Evolutionary conservation across 1,140 invertebrate species (phyloP), one percentile per base, ranked within the genome.

Genomic region (Zaprionus tsacasi): DNA sequence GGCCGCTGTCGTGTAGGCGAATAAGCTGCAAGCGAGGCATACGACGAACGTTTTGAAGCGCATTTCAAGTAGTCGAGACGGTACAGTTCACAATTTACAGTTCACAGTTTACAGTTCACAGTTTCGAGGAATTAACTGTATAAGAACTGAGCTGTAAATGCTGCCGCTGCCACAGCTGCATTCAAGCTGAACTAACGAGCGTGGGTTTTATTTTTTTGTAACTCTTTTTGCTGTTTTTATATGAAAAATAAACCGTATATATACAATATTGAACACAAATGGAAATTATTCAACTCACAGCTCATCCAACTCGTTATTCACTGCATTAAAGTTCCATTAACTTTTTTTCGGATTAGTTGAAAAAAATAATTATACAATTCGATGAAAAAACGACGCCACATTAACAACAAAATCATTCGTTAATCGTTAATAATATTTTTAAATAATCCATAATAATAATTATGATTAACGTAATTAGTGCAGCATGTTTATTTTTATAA

Each of bases 1-100:
- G 38, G 85, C 75, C 61, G 43, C 52, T 0, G 35, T 48, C 7
- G n/a, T 25, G 8, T 17, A 13, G 1, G 17, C 6, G 10, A 48
- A 21, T 11, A 30, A 25, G 2, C 27, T 52, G 8, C 15, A 52
- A 11, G 7, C 17, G 13, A 36, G 13, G 11, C 13, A 17, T 12
- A 40, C 11, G 43, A 27, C 30, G 7, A 6, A 33, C 13, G 21
- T 13, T 33, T 7, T 40, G 8, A 55, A 30, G n/a, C 2, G 15
- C 25, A 55, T 30, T 30, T 30, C n/a, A 7, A 4, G 0, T 35
- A 8, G 6, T 35, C 33, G 33, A 8, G 7, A 21, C 21, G 21
- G 21, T 2, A n/a, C 11, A 56, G 54, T 65, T 65, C 10, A 7
- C 10, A 7, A 6, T 52, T 27, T 8, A n/a, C 11, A 56, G 54